phyloP scores from a whole-genome alignment of 2,797 vertebrate genomes.

The Protosalanx chinensis region DNA sequence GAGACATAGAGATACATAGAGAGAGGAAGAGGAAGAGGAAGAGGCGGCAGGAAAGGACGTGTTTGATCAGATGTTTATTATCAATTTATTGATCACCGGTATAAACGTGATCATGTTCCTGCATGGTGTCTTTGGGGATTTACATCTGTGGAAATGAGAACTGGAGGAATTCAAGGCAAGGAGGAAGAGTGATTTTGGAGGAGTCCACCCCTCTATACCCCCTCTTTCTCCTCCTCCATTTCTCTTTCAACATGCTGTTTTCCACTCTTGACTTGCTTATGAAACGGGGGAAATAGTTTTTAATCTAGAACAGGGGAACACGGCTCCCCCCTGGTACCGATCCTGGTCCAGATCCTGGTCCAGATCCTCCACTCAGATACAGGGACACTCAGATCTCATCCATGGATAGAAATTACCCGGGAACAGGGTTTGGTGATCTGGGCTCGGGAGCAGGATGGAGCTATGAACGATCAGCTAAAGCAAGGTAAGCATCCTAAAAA shows the following conservation, averaged over 20 bases:
- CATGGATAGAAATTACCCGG: slow-evolving; percentile 82
- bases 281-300: slow-evolving; percentile 76
- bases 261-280: slow-evolving; percentile 77
- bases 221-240: slow-evolving; percentile 77
- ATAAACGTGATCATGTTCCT: slow-evolving; percentile 60
- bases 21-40: not conserved
- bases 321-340: slow-evolving; percentile 38
- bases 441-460: slow-evolving; percentile 66
- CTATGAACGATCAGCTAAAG: slow-evolving; percentile 75
- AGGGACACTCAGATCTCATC: slow-evolving; percentile 48
- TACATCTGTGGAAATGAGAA: slow-evolving; percentile 66
- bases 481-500: slow-evolving; percentile 68
- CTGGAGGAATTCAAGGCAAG: slow-evolving; percentile 64
- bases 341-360: slow-evolving; percentile 57
- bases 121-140: slow-evolving; percentile 52
- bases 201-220: slow-evolving; percentile 76
- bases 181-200: slow-evolving; percentile 72
- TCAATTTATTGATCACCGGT: slow-evolving; percentile 59
- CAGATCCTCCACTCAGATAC: not conserved
- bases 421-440: slow-evolving; percentile 63
- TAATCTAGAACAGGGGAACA: slow-evolving; percentile 66
- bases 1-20: slow-evolving; percentile 28
- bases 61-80: slow-evolving; percentile 76
- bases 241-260: slow-evolving; percentile 82
- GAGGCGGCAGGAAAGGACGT: slow-evolving; percentile 65